Conservation (phyloP, 2,797 vertebrate genomes). For the Poliocrania exsul region DNA sequence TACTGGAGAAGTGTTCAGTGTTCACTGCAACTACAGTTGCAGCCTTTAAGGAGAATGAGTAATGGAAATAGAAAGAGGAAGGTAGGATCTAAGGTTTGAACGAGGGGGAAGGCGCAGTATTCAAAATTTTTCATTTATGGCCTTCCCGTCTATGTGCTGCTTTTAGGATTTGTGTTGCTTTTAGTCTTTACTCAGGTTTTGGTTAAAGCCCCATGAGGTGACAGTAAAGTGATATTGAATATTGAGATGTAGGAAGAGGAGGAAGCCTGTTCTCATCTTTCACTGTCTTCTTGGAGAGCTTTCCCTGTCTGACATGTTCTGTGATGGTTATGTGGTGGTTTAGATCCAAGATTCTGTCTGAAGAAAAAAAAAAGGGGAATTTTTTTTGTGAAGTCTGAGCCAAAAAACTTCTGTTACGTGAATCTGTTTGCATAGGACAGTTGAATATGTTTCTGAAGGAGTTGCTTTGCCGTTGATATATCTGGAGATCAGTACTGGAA, state of each 20-base stretch:
- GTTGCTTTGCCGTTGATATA: neutral
- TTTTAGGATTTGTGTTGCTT: neutral
- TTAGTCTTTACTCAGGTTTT: conserved; percentile 15
- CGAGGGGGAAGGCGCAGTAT: neutral
- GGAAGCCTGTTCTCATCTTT: neutral
- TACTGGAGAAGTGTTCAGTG: neutral
- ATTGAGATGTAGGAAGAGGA: neutral
- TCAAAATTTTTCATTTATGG: neutral
- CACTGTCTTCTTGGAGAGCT: neutral
- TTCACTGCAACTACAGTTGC: neutral
- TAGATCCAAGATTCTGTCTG: conserved; percentile 16
- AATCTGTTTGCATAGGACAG: neutral
- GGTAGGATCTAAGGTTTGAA: neutral
- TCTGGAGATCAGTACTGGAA: neutral
- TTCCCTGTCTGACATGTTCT: neutral
- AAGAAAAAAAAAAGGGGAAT: accelerated
- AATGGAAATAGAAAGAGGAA: neutral
- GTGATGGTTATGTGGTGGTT: neutral
- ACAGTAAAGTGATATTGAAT: neutral
- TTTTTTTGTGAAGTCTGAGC: neutral
- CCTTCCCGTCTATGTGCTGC: neutral
- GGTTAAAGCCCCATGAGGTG: neutral
- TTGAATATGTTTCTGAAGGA: neutral
- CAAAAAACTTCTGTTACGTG: neutral
- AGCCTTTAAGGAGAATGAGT: neutral